Evolutionary conservation across 2,797 vertebrate species (phyloP).

Genomic region (Aphelocoma californica): DNA sequence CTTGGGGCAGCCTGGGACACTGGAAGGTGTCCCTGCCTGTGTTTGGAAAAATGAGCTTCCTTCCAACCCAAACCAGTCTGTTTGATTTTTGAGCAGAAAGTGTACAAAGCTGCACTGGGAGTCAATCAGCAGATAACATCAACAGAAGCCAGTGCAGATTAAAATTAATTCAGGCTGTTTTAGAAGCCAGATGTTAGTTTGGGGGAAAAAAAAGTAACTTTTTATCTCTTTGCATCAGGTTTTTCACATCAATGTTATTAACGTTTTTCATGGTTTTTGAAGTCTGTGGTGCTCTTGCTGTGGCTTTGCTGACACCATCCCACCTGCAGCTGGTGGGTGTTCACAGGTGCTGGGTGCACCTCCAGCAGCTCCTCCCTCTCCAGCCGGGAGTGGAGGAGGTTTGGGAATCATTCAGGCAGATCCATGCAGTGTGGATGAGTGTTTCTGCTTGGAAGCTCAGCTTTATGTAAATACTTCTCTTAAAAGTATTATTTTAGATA

Average conservation of each 20-base stretch:
- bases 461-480: background rate
- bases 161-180: background rate
- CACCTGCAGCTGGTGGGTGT: background rate
- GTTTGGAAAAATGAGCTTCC: background rate
- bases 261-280: background rate
- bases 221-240: background rate
- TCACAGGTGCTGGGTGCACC: background rate
- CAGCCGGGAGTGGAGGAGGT: background rate
- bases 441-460: background rate
- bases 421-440: background rate
- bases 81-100: background rate
- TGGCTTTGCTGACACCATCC: background rate
- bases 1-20: accelerated
- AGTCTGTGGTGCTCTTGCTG: background rate
- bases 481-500: background rate
- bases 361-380: background rate
- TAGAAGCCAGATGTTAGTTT: background rate
- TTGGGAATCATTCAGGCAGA: background rate
- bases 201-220: background rate
- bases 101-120: background rate
- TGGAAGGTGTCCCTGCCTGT: background rate
- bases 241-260: background rate
- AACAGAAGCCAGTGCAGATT: background rate
- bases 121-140: background rate
- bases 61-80: background rate